Conservation (phyloP, 2,797 vertebrate genomes). For the Phataginus tricuspis region DNA sequence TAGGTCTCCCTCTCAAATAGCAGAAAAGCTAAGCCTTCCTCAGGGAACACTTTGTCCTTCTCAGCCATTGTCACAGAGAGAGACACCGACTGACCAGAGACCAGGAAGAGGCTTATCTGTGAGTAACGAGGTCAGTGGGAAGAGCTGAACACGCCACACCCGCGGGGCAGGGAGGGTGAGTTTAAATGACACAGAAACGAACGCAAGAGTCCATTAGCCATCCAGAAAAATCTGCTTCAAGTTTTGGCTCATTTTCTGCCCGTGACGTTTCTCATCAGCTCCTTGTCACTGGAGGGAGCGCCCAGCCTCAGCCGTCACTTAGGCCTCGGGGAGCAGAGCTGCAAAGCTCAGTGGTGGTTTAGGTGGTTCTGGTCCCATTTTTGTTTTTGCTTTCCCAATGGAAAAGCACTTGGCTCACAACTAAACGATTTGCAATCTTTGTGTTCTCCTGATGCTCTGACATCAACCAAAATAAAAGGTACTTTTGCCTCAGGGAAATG, state of each 20-base stretch:
- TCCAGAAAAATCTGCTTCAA: neutral
- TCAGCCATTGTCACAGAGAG: neutral
- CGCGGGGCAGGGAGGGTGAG: neutral
- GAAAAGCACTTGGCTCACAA: neutral
- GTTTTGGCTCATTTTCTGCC: neutral
- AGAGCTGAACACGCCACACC: neutral
- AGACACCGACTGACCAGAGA: neutral
- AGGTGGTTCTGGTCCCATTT: neutral
- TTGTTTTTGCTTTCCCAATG: neutral
- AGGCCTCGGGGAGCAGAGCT: neutral
- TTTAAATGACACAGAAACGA: neutral
- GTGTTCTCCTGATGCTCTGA: neutral
- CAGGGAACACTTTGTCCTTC: constrained; percentile 17
- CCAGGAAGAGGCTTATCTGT: neutral
- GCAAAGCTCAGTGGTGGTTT: neutral
- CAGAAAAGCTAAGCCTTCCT: neutral
- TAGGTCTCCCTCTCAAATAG: constrained; percentile 17
- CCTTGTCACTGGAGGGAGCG: neutral
- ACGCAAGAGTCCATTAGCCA: neutral
- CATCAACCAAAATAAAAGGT: constrained; percentile 42
- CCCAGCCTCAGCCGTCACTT: neutral
- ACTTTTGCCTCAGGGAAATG: constrained; percentile 18
- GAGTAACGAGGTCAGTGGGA: neutral
- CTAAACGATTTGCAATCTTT: neutral
- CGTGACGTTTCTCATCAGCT: neutral